Percentiles rank a stretch among this genome's conserved stretches.
phyloP scores from a whole-genome alignment of 1,140 invertebrate genomes.

The Olivierus martensii region DNA sequence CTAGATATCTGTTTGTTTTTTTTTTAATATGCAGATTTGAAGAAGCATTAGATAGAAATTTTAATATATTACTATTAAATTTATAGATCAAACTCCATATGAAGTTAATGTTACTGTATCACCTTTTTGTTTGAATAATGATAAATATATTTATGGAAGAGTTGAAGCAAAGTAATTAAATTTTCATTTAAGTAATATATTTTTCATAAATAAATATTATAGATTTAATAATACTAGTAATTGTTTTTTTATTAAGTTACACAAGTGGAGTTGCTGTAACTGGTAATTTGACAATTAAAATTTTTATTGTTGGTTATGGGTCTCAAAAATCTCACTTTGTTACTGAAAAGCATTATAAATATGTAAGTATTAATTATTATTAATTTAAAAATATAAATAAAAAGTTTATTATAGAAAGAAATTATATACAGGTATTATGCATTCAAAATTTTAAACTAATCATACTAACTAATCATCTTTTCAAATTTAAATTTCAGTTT shows the following conservation, averaged over 20 bases:
- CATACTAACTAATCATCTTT: not conserved
- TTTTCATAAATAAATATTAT: too few relatives aligned
- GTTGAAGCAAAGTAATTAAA: constrained; percentile 81
- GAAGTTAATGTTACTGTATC: constrained; percentile 91
- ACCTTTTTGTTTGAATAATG: constrained; percentile 76
- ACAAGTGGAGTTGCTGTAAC: constrained; percentile 32
- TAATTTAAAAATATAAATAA: too few relatives aligned
- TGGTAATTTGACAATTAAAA: constrained; percentile 68
- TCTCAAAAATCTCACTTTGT: not conserved
- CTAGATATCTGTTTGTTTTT: too few relatives aligned
- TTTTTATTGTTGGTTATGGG: not conserved
- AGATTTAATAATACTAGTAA: too few relatives aligned
- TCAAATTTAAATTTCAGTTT: constrained; percentile 44
- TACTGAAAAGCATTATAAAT: not conserved
- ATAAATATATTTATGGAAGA: constrained; percentile 61
- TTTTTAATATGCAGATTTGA: too few relatives aligned
- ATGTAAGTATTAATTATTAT: too few relatives aligned
- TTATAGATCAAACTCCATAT: constrained; percentile 34
- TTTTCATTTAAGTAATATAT: not conserved
- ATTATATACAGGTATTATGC: too few relatives aligned
- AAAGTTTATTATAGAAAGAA: too few relatives aligned
- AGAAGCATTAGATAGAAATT: too few relatives aligned
- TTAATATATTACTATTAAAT: constrained; percentile 9
- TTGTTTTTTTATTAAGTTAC: constrained; percentile 24
- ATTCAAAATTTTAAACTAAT: too few relatives aligned